Base-by-base conservation (phyloP, 1,140 invertebrate genomes). In the Lucilia sericata region DNA sequence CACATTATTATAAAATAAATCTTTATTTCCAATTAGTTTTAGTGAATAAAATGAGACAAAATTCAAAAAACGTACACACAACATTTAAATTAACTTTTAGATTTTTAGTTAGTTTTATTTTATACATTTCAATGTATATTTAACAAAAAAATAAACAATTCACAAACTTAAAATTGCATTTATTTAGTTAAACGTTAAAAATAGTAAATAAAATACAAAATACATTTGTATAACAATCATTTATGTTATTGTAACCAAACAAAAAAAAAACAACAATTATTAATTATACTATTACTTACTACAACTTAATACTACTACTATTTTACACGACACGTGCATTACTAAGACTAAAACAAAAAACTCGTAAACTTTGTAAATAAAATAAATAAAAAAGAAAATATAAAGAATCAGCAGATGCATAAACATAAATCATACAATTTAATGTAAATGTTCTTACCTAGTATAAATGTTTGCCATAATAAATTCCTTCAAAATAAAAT, bases 381-480 rank as follows among this genome's bases (percentile, higher is more conserved):
- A 42, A 42, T 42, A 8, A 42, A 42, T 60, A 60, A n/a, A 60
- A 17, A 60, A 17, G 17, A 55, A 14, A 55, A 14, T 55, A 55
- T 55, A 55, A 60, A 17, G 5, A 55, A 14, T 3, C 55, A 60
- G 55, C 55, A n/a, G 14, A n/a, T 60, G 14, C 55, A 60, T 60
- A 60, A 60, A 60, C 55, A 17, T 12, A 60, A 60, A n/a, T 60
- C 14, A 17, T n/a, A n/a, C 55, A 60, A 60, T 7, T n/a, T n/a
- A 60, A 60, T n/a, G n/a, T n/a, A 60, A 60, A 17, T 60, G 14
- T n/a, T 60, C 55, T 60, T 60, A 60, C 14, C 13, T 60, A 60
- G 55, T 60, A 60, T 60, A 60, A 60, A 60, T 60, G 55, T 60
- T 60, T 60, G 55, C n/a, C 55, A 60, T 60, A 60, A 60, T 60